A percentile compares a stretch with the other conserved stretches of the same genome.
These are phyloP conservation scores for Euzetes globulus DNA, from an alignment of 2,888 invertebrate genomes.

Conservation along the genomic window DNA sequence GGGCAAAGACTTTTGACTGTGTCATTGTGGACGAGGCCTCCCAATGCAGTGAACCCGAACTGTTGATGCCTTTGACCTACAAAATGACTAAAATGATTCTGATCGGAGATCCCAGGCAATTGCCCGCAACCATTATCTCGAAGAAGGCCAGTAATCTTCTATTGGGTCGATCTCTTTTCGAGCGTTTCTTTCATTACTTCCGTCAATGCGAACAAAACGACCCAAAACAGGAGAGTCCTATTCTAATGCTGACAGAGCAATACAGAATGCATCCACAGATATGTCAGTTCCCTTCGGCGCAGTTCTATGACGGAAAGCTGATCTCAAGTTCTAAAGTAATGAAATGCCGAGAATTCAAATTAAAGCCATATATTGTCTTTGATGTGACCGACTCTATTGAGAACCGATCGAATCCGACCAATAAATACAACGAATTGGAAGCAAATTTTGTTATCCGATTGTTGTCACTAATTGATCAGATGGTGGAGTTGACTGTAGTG, in stretches of 20 bases:
- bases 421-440: conserved; percentile 54
- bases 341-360: conserved; percentile 45
- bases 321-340: conserved; percentile 41
- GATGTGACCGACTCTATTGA: conserved; percentile 50
- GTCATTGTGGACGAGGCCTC: conserved; percentile 83
- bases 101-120: conserved; percentile 78
- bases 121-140: conserved; percentile 70
- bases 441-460: conserved; percentile 56
- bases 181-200: conserved; percentile 52
- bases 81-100: conserved; percentile 63
- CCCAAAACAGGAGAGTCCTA: conserved; percentile 39
- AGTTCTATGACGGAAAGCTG: conserved; percentile 60
- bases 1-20: conserved; percentile 45
- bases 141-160: conserved; percentile 51
- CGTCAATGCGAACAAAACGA: conserved; percentile 43
- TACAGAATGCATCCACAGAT: conserved; percentile 81
- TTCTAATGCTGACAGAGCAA: conserved; percentile 53
- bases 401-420: conserved; percentile 40
- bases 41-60: conserved; percentile 74
- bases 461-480: conserved; percentile 42
- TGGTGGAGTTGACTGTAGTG: conserved; percentile 39
- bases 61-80: conserved; percentile 67
- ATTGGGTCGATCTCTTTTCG: conserved; percentile 40
- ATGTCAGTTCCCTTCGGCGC: conserved; percentile 66
- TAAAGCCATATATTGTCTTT: conserved; percentile 58